Conservation (phyloP, 2,888 invertebrate genomes). For the Steinernema hermaphroditum region DNA sequence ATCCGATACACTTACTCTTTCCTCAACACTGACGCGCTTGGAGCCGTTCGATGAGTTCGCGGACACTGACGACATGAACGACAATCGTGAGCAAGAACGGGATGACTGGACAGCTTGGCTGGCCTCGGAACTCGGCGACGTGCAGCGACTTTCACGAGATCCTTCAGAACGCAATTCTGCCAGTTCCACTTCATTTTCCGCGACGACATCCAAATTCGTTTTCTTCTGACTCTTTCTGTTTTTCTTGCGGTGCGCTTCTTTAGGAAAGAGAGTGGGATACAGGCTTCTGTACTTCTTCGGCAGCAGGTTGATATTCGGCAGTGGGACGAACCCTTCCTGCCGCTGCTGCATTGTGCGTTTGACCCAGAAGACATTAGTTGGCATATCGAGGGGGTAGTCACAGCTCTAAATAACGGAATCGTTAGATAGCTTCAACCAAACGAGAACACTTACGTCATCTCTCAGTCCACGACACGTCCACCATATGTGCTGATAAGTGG, state of each 20-base stretch:
- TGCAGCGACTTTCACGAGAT: too few species aligned
- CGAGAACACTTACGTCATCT: constrained; percentile 40
- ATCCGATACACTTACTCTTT: too few species aligned
- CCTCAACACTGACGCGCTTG: too few species aligned
- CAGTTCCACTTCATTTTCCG: too few species aligned
- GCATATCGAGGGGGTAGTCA: constrained; percentile 59
- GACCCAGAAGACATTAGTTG: constrained; percentile 56
- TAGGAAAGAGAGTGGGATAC: constrained; percentile 40
- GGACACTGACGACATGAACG: too few species aligned
- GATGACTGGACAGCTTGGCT: too few species aligned
- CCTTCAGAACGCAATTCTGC: too few species aligned
- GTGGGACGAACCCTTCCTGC: constrained; percentile 46
- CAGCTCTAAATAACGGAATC: constrained; percentile 51
- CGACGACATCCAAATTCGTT: too few species aligned
- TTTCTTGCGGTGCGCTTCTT: background rate
- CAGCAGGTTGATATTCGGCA: constrained; percentile 50
- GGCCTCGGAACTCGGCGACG: too few species aligned
- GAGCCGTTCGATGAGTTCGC: too few species aligned
- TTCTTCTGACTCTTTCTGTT: background rate
- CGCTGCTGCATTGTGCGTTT: constrained; percentile 47
- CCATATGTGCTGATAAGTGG: constrained; percentile 40
- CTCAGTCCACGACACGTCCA: constrained; percentile 49
- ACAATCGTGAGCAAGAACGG: too few species aligned
- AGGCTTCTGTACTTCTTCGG: constrained; percentile 46
- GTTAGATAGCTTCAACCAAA: constrained; percentile 24